These are phyloP conservation scores for Sylvicola fuscatus DNA, from an alignment of 2,888 invertebrate genomes.

Conservation along the genomic window DNA sequence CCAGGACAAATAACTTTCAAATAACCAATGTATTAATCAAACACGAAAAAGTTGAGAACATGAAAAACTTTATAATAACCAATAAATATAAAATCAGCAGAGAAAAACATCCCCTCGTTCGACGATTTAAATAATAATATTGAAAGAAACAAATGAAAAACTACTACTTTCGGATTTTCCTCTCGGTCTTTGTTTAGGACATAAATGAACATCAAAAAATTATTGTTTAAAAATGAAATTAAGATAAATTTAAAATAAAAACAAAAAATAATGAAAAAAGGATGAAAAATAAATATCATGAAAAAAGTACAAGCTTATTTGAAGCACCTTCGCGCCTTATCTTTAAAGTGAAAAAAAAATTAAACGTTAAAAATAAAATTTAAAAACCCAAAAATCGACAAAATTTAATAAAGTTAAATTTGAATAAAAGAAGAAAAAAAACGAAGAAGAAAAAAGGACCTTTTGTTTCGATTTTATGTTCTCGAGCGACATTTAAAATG, in stretches of 20 bases:
- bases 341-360: conserved; percentile 29
- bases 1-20: too few relatives aligned
- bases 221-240: conserved; percentile 12
- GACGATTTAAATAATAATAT: not conserved
- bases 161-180: conserved; percentile 20
- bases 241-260: conserved; percentile 6
- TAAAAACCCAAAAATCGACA: conserved; percentile 6
- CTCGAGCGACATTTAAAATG: conserved; percentile 11
- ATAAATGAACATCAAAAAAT: conserved; percentile 16
- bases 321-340: conserved; percentile 55
- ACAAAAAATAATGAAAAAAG: conserved; percentile 9
- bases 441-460: conserved; percentile 20
- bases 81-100: too few relatives aligned
- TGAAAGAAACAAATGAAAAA: conserved; percentile 10
- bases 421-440: conserved; percentile 25
- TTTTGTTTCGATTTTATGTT: conserved; percentile 7
- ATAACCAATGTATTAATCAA: too few relatives aligned
- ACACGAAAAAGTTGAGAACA: too few relatives aligned
- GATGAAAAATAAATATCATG: conserved; percentile 32
- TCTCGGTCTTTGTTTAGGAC: conserved; percentile 25
- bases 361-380: conserved; percentile 5
- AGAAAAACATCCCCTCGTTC: too few relatives aligned
- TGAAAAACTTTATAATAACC: too few relatives aligned
- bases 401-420: conserved; percentile 19
- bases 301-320: conserved; percentile 51